Evolutionary conservation across 2,888 invertebrate species (phyloP).

Genomic region (Coecobrya sp.): DNA sequence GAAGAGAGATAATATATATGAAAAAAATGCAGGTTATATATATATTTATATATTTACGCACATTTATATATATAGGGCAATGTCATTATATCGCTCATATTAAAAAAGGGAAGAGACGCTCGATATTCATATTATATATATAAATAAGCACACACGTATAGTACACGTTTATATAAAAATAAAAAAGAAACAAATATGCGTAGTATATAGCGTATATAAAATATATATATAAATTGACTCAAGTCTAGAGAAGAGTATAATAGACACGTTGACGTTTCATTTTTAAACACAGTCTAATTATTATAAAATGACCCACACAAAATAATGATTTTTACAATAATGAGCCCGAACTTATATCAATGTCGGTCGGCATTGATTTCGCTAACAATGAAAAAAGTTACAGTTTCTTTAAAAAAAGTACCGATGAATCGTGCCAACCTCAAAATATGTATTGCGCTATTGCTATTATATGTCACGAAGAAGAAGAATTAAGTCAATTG

Average conservation of each 20-base stretch:
- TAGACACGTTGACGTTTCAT: conserved; percentile 46
- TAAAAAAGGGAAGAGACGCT: conserved; percentile 66
- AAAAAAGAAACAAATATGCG: conserved; percentile 42
- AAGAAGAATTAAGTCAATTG: neutral
- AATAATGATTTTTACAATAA: neutral
- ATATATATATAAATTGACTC: too few species aligned
- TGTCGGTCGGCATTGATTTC: too few species aligned
- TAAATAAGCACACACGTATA: conserved; percentile 62
- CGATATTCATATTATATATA: conserved; percentile 22
- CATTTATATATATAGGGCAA: conserved; percentile 77
- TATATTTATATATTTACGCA: conserved; percentile 72
- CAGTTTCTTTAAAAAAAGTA: neutral
- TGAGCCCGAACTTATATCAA: neutral
- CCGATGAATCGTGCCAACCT: conserved; percentile 58
- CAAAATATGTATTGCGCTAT: neutral
- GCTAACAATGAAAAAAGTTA: too few species aligned
- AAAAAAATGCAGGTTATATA: conserved; percentile 66
- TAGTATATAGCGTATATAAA: neutral
- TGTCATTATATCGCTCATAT: conserved; percentile 71
- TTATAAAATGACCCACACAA: neutral
- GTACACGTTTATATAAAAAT: conserved; percentile 47
- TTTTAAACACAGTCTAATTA: neutral
- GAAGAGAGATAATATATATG: conserved; percentile 42
- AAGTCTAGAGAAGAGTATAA: too few species aligned
- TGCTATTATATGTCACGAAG: conserved; percentile 46